Evolutionary conservation across 2,888 invertebrate species (phyloP).

Genomic region (Luperina testacea): DNA sequence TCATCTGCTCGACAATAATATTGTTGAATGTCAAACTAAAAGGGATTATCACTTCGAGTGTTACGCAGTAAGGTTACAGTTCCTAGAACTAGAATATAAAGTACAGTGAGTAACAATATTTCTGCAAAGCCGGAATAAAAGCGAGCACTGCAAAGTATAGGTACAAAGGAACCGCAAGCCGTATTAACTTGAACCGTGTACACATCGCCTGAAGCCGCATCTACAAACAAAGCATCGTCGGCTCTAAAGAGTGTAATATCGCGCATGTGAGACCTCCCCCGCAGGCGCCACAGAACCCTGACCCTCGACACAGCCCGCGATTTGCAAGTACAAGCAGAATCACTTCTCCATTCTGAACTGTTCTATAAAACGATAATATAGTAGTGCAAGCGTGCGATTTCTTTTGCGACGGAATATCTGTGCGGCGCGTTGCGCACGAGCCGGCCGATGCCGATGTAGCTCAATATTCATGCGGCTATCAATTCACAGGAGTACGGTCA

Average conservation of each 20-base stretch:
- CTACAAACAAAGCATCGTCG: constrained; percentile 46
- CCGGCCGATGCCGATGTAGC: background rate
- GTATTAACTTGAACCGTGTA: constrained; percentile 41
- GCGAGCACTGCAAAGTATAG: background rate
- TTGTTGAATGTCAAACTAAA: background rate
- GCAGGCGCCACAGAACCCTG: background rate
- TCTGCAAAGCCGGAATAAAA: constrained; percentile 29
- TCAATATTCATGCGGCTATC: constrained; percentile 48
- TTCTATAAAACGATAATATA: constrained; percentile 2
- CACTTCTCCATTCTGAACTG: constrained; percentile 6
- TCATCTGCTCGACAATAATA: background rate
- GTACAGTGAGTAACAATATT: constrained; percentile 7
- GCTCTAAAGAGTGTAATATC: constrained; percentile 49
- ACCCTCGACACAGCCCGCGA: constrained; percentile 20
- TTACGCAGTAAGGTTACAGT: background rate
- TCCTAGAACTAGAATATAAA: background rate
- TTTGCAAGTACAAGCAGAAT: constrained; percentile 28
- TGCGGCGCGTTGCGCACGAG: background rate
- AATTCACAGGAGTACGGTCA: constrained; percentile 39
- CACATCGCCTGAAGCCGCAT: constrained; percentile 26
- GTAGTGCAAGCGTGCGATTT: background rate
- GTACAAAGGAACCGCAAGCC: constrained; percentile 33
- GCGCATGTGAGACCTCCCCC: constrained; percentile 15
- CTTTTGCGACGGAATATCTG: background rate
- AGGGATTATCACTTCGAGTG: too few species aligned